Percentiles rank a stretch among this genome's conserved stretches.
Conservation (phyloP, 1,140 invertebrate species). For the Papilio xuthus region DNA sequence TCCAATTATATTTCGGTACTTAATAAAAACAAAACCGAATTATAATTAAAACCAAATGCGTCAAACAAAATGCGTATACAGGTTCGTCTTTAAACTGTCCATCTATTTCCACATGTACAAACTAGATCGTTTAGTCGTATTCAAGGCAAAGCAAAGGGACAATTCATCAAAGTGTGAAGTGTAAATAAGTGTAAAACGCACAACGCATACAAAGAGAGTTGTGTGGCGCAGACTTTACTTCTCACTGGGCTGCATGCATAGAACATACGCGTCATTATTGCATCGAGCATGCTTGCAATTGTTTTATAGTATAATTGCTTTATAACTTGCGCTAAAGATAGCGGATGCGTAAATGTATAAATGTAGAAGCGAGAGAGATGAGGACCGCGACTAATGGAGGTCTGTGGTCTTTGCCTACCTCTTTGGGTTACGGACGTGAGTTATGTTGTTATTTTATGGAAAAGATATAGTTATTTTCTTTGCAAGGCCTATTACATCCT, state of each 20-base stretch:
- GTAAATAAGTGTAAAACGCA: slow-evolving; percentile 30
- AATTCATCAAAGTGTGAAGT: slow-evolving; percentile 26
- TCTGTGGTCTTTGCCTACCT: too few species aligned
- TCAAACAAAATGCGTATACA: too few species aligned
- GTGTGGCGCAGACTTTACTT: neutral
- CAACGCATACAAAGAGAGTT: neutral
- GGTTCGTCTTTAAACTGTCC: neutral
- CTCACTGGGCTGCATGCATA: neutral
- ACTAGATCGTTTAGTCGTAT: neutral
- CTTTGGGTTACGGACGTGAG: too few species aligned
- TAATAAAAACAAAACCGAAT: too few species aligned
- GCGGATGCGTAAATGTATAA: too few species aligned
- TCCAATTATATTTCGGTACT: neutral
- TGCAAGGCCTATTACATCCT: too few species aligned
- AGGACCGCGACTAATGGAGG: too few species aligned
- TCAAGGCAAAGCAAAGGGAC: neutral
- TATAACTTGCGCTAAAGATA: too few species aligned
- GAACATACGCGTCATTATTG: neutral
- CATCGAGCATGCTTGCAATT: neutral
- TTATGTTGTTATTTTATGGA: too few species aligned
- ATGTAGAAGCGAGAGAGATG: too few species aligned
- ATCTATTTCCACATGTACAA: neutral
- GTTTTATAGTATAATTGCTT: neutral
- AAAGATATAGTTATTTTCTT: too few species aligned
- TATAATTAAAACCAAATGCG: too few species aligned